Percentiles rank a stretch among this genome's conserved stretches.
Evolutionary conservation across 1,140 invertebrate genomes (phyloP).

Genomic region (Chelonus insularis): DNA sequence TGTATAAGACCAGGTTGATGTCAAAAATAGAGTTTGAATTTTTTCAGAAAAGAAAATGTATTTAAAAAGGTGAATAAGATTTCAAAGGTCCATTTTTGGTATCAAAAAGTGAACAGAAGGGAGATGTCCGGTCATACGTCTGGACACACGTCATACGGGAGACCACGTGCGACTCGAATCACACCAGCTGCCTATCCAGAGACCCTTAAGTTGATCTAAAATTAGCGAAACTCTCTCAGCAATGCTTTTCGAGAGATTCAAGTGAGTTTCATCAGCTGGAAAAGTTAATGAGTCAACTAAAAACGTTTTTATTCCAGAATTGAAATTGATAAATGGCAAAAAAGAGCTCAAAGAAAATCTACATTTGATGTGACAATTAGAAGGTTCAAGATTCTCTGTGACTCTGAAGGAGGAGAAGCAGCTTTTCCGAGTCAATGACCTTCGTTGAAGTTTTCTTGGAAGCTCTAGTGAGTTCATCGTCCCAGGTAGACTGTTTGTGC

Average conservation of each 20-base stretch:
- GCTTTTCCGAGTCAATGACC: no score
- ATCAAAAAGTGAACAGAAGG: not conserved
- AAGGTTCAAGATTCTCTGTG: no score
- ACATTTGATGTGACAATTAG: no score
- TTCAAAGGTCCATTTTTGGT: not conserved
- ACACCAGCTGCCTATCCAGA: slow-evolving; percentile 48
- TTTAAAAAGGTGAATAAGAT: not conserved
- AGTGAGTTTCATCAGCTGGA: not conserved
- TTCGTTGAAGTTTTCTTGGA: not conserved
- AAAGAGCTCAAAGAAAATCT: no score
- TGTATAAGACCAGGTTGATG: not conserved
- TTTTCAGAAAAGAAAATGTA: no score
- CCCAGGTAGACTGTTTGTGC: slow-evolving; percentile 16
- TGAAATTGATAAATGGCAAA: no score
- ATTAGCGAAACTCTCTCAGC: slow-evolving; percentile 45
- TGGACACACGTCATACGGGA: slow-evolving; percentile 40
- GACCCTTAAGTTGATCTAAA: slow-evolving; percentile 47
- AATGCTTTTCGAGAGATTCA: not conserved
- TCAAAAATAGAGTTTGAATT: no score
- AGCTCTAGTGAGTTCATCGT: slow-evolving; percentile 31
- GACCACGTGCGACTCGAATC: slow-evolving; percentile 44
- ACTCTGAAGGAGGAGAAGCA: no score
- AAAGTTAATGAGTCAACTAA: slow-evolving; percentile 36
- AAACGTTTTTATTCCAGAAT: no score
- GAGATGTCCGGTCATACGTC: slow-evolving; percentile 42